Conservation (phyloP, 2,797 vertebrate genomes). For the Macropodus opercularis region DNA sequence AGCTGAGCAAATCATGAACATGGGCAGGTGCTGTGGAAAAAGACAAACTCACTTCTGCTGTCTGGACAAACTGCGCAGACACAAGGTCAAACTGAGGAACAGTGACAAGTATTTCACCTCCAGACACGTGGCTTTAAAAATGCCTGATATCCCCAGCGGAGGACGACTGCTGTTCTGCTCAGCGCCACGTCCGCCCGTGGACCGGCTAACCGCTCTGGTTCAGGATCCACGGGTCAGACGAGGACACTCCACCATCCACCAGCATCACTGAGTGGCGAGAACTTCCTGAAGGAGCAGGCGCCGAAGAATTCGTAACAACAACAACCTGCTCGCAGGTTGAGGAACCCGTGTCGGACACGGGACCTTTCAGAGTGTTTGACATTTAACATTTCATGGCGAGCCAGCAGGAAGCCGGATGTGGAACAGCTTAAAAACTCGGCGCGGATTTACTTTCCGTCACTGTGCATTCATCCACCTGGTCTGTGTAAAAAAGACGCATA, state of each 20-base stretch:
- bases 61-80: constrained; percentile 40
- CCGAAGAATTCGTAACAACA: constrained; percentile 23
- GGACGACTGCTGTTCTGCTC: constrained; percentile 9
- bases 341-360: constrained; percentile 36
- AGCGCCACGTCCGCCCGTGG: constrained; percentile 14
- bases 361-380: constrained; percentile 29
- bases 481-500: constrained; percentile 46
- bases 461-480: constrained; percentile 52
- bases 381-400: constrained; percentile 37
- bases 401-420: constrained; percentile 65
- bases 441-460: constrained; percentile 50
- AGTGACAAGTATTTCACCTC: constrained; percentile 13
- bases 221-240: constrained; percentile 58
- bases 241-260: constrained; percentile 50
- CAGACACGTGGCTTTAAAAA: constrained; percentile 26
- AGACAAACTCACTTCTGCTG: constrained; percentile 30
- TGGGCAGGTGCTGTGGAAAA: constrained; percentile 50
- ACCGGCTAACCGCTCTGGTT: constrained; percentile 36
- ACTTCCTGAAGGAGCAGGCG: constrained; percentile 39
- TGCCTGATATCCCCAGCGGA: constrained; percentile 23
- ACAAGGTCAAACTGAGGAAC: constrained; percentile 48
- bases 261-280: constrained; percentile 19
- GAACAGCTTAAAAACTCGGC: constrained; percentile 44
- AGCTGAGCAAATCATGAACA: constrained; percentile 44
- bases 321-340: constrained; percentile 11